Conservation (phyloP, 2,797 vertebrate species). For the Ispidina lecontei region DNA sequence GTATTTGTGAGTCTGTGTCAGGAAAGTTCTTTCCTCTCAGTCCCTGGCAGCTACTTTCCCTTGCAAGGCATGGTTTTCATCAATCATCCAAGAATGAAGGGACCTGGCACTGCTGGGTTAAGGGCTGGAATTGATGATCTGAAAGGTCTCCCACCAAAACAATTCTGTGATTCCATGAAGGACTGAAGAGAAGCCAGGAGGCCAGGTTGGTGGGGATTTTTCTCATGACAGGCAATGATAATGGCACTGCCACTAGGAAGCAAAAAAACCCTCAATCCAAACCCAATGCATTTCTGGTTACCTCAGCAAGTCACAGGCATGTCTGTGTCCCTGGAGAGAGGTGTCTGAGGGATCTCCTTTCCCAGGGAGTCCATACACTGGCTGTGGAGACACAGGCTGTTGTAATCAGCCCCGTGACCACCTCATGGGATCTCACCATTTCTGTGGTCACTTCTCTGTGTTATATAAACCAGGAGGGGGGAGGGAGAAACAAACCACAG, state of each 20-base stretch:
- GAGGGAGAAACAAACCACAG: fast-evolving
- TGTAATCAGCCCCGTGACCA: neutral
- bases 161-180: neutral
- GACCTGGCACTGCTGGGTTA: neutral
- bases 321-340: neutral
- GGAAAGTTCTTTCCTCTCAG: neutral
- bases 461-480: neutral
- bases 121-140: neutral
- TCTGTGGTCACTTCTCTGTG: neutral
- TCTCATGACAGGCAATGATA: neutral
- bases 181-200: neutral
- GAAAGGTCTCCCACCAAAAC: neutral
- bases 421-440: neutral
- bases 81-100: neutral
- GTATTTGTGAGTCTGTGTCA: neutral
- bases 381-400: fast-evolving
- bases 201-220: neutral
- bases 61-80: neutral
- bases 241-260: neutral
- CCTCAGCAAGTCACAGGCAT: fast-evolving
- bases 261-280: neutral
- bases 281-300: neutral
- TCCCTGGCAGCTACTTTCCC: neutral
- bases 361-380: neutral
- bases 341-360: neutral